A percentile compares a stretch with the other conserved stretches of the same genome.
Evolutionary conservation across 1,140 invertebrate genomes (phyloP).

Genomic region (Globodera ellingtonae): DNA sequence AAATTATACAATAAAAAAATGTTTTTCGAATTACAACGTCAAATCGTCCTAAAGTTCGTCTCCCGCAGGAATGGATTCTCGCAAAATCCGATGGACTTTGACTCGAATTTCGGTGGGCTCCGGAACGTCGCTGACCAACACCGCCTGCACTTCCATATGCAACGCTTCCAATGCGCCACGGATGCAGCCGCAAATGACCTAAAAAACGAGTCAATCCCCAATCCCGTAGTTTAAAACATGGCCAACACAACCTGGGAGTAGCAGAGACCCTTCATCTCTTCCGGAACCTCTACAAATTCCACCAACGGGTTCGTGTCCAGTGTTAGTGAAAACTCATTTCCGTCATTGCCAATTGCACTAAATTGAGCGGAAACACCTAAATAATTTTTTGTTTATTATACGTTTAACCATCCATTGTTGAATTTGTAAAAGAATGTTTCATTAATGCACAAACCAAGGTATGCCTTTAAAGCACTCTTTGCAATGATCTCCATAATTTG

Average conservation of each 20-base stretch:
- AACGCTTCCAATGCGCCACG: constrained; percentile 99
- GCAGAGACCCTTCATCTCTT: constrained; percentile 78
- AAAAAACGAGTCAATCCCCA: background rate
- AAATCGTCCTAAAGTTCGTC: constrained; percentile 79
- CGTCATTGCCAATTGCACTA: constrained; percentile 61
- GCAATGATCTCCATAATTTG: constrained; percentile 97
- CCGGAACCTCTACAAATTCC: constrained; percentile 98
- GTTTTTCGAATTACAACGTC: background rate
- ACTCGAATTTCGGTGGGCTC: constrained; percentile 95
- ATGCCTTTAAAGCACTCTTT: constrained; percentile 66
- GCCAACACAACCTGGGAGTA: constrained; percentile 76
- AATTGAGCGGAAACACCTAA: constrained; percentile 85
- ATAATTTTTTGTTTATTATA: background rate
- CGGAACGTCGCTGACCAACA: constrained; percentile 83
- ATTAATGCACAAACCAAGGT: constrained; percentile 48
- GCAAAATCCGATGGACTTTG: constrained; percentile 90
- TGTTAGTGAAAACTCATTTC: constrained; percentile 93
- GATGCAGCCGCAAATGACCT: constrained; percentile 85
- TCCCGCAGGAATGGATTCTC: constrained; percentile 94
- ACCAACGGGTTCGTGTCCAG: constrained; percentile 92
- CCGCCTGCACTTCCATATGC: constrained; percentile 75
- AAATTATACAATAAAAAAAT: constrained; percentile 7
- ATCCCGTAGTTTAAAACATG: background rate
- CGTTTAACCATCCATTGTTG: constrained; percentile 64
- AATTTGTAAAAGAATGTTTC: constrained; percentile 67